phyloP scores from a whole-genome alignment of 2,888 invertebrate species.

The Xestia rhomboidea region DNA sequence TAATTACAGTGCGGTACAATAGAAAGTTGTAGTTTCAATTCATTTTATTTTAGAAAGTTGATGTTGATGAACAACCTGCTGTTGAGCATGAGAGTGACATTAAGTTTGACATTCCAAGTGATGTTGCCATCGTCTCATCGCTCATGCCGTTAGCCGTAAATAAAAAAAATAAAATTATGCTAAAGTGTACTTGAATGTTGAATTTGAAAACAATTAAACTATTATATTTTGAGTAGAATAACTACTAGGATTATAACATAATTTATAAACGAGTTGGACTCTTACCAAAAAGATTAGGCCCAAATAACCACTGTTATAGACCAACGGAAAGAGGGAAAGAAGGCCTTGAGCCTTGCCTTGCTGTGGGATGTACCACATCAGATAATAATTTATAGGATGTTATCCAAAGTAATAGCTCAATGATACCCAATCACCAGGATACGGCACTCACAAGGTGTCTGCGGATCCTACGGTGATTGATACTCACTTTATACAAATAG shows the following conservation, averaged over 20 bases:
- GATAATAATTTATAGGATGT: neutral
- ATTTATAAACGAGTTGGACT: neutral
- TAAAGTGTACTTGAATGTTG: neutral
- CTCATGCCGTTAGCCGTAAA: neutral
- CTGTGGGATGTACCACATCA: no score
- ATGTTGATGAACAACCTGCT: conserved; percentile 23
- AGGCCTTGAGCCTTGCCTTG: neutral
- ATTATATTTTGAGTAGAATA: neutral
- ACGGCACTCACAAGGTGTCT: neutral
- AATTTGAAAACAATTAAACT: neutral
- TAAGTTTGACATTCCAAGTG: conserved; percentile 5
- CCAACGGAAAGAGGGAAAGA: neutral
- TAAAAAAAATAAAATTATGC: neutral
- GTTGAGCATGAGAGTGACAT: conserved; percentile 31
- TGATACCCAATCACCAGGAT: no score
- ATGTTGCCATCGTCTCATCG: neutral
- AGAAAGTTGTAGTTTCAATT: conserved; percentile 50
- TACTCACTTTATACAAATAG: no score
- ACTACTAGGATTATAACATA: neutral
- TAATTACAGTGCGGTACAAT: conserved; percentile 42
- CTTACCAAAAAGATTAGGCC: neutral
- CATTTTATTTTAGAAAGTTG: conserved; percentile 59
- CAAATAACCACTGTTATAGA: neutral
- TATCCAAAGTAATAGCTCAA: no score
- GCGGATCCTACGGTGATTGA: no score